Evolutionary conservation across 2,113 vertebrate genomes (phyloP).

Genomic region (Ciconia stormi): DNA sequence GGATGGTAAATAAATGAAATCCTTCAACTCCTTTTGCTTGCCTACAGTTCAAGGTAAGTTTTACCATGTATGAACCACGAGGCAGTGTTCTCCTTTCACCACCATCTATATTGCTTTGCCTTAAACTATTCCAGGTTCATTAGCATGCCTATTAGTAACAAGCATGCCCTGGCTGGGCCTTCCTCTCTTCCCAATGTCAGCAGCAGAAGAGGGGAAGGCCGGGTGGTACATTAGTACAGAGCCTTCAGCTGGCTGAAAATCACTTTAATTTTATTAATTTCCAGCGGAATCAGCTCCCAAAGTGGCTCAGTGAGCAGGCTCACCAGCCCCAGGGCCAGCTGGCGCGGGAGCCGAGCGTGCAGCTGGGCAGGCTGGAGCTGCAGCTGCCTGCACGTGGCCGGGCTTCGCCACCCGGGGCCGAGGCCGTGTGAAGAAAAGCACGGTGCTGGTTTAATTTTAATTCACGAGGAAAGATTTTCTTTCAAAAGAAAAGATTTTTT

Average conservation of each 20-base stretch:
- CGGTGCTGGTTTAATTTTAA: accelerated
- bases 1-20: not conserved
- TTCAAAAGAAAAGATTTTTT: not conserved
- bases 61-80: not conserved
- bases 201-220: not conserved
- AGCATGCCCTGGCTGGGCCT: not conserved
- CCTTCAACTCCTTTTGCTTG: not conserved
- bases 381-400: accelerated
- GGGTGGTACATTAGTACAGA: not conserved
- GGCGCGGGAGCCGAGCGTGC: accelerated
- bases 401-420: not conserved
- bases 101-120: not conserved
- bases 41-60: not conserved
- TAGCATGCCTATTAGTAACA: not conserved
- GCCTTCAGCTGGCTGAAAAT: not conserved
- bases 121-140: not conserved
- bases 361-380: too few species aligned
- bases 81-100: not conserved
- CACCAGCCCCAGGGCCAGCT: accelerated
- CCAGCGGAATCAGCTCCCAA: not conserved
- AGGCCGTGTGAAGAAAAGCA: not conserved
- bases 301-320: not conserved
- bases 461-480: not conserved
- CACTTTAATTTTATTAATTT: not conserved
- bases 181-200: not conserved